Percentiles rank a stretch among this genome's conserved stretches.
phyloP scores from a whole-genome alignment of 2,797 vertebrate genomes.

The Schizopygopsis pylzovi region DNA sequence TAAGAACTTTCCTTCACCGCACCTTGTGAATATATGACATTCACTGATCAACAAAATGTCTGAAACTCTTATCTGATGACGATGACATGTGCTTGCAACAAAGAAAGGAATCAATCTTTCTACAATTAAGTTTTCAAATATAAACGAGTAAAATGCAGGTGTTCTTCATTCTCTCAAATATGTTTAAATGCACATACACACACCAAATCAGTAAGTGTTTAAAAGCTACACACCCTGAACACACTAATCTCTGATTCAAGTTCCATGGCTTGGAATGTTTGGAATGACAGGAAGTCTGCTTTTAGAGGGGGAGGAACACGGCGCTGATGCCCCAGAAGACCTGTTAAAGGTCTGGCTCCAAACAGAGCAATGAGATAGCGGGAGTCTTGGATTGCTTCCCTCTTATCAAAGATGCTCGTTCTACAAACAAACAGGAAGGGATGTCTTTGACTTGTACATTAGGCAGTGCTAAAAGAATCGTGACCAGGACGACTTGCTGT shows the following conservation, averaged over 20 bases:
- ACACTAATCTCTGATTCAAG: conserved; percentile 55
- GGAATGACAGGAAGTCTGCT: conserved; percentile 65
- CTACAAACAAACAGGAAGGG: conserved; percentile 30
- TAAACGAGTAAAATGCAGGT: neutral
- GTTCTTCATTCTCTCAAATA: neutral
- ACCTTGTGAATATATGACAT: conserved; percentile 2
- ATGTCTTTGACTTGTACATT: neutral
- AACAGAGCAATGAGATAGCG: conserved; percentile 54
- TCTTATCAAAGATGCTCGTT: conserved; percentile 44
- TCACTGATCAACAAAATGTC: neutral
- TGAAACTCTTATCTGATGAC: conserved; percentile 2
- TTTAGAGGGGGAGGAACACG: conserved; percentile 39
- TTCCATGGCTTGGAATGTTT: conserved; percentile 62
- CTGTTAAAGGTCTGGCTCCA: conserved; percentile 23
- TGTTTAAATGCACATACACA: conserved; percentile 22
- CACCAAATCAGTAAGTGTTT: conserved; percentile 4
- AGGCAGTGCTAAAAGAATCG: neutral
- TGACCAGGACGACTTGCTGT: neutral
- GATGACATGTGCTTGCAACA: conserved; percentile 5
- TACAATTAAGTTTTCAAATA: neutral
- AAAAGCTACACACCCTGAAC: conserved; percentile 31
- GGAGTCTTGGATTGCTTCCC: conserved; percentile 13
- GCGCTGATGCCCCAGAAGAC: conserved; percentile 46
- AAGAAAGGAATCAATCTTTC: neutral
- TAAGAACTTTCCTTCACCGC: neutral